Evolutionary conservation across 2,113 vertebrate species (phyloP).

Genomic region (Chionomys nivalis): DNA sequence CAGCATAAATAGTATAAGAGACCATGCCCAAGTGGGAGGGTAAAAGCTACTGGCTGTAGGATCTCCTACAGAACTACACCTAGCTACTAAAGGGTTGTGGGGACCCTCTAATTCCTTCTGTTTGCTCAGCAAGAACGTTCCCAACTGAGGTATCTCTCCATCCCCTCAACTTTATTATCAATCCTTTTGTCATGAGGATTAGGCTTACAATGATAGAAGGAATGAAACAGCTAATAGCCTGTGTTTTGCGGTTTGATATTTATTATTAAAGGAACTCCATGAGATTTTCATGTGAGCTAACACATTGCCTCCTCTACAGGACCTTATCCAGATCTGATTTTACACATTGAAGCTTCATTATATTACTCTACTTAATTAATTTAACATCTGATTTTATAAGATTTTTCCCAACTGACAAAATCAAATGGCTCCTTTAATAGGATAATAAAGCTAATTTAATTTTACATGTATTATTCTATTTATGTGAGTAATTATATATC

Average conservation of each 20-base stretch:
- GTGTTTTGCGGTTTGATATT: slow-evolving; percentile 38
- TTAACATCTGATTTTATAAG: slow-evolving; percentile 71
- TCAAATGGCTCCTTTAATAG: slow-evolving; percentile 68
- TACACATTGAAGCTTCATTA: slow-evolving; percentile 67
- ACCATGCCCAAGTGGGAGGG: too few species aligned
- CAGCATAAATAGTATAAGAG: too few species aligned
- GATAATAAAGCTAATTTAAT: slow-evolving; percentile 76
- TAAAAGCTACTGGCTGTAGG: too few species aligned
- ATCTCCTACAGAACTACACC: neutral
- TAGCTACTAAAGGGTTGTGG: neutral
- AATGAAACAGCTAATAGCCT: neutral
- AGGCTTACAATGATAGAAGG: neutral
- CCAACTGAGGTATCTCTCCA: neutral
- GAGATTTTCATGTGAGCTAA: slow-evolving; percentile 47
- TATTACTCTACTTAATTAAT: slow-evolving; percentile 76
- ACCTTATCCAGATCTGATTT: slow-evolving; percentile 46
- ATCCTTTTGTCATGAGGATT: neutral
- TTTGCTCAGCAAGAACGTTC: neutral
- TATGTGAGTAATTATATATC: slow-evolving; percentile 55
- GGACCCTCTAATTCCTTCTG: neutral
- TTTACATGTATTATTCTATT: slow-evolving; percentile 66
- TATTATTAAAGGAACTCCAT: neutral
- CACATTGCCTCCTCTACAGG: neutral
- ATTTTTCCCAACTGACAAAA: slow-evolving; percentile 72
- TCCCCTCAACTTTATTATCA: neutral